phyloP scores from a whole-genome alignment of 2,113 vertebrate genomes.

The Strix aluco region DNA sequence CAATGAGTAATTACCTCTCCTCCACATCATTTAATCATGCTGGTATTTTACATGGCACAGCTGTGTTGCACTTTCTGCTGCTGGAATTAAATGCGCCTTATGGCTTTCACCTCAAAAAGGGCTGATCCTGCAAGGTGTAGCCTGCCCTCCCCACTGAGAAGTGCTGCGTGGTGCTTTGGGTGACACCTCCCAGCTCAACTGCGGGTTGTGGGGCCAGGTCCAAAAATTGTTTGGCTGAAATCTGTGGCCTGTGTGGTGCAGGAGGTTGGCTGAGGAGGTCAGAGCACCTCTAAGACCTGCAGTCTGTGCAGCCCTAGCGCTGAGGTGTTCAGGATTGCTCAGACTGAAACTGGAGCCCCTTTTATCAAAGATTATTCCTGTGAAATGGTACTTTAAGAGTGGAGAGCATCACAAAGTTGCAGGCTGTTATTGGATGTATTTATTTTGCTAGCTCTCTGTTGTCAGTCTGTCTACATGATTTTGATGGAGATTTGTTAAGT shows the following conservation, averaged over 20 bases:
- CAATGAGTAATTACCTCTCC: constrained; percentile 63
- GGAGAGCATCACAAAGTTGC: background rate
- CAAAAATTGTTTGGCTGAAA: background rate
- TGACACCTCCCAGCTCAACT: background rate
- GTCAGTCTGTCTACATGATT: background rate
- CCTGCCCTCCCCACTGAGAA: background rate
- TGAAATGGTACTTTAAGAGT: accelerated
- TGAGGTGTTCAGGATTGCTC: background rate
- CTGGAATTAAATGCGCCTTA: constrained; percentile 30
- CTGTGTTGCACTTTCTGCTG: constrained; percentile 39
- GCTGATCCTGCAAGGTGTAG: background rate
- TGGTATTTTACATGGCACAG: constrained; percentile 56
- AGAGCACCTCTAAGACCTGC: background rate
- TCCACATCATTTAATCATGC: constrained; percentile 40
- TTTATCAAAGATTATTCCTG: background rate
- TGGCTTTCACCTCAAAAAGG: background rate
- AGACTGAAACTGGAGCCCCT: background rate
- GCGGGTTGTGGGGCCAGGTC: accelerated
- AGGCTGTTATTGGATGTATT: background rate
- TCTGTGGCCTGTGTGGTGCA: background rate
- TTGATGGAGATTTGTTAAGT: background rate
- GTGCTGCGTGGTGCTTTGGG: background rate
- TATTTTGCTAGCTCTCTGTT: background rate
- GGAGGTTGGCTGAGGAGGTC: background rate
- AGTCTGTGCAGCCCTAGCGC: accelerated